Evolutionary conservation across 2,888 invertebrate species (phyloP), one percentile per base, ranked within the genome.

Genomic region (Chymomyza caudatula): DNA sequence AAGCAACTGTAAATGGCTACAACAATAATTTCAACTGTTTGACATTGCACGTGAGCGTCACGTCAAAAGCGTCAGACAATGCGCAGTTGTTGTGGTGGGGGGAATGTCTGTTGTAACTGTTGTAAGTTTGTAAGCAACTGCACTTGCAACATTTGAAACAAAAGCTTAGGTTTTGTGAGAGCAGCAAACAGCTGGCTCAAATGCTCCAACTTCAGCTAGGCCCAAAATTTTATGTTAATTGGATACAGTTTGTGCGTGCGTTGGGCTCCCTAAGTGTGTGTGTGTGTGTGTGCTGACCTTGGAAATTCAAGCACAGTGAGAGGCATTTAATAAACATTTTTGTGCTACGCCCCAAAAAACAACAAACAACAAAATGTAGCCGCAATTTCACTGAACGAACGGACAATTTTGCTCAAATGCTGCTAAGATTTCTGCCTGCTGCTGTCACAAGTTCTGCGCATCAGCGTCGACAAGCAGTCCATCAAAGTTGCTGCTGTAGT

Each of bases 381-480:
- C 60, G 59, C 71, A 66, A 76, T 75, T 71, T 75, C 71, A 61
- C 43, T 61, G 29, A 1, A 37, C 29, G 11, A 6, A 25, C 6
- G 25, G 25, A 4, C 5, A 25, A 25, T 4, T 25, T 4, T 1
- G 25, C 1, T 25, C 25, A 37, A 37, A 11, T 37, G 11, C 11
- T 37, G 29, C 11, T 11, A 11, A 37, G 29, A 37, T 37, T 37
- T 37, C 29, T 37, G 29, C 29, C 29, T 37, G 29, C 29, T 37
- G 29, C 29, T 37, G 29, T 37, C 29, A 37, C 29, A 37, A 76
- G 82, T 66, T 76, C 67, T 73, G 65, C 74, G 74, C 67, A 71
- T 77, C 71, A 79, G 29, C 29, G 29, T 37, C 29, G 81, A 73
- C 83, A 73, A 60, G 85, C 79, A 74, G 84, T 79, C 85, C 84